Conservation (phyloP, 2,113 vertebrate species). For the Rhipidura dahli region DNA sequence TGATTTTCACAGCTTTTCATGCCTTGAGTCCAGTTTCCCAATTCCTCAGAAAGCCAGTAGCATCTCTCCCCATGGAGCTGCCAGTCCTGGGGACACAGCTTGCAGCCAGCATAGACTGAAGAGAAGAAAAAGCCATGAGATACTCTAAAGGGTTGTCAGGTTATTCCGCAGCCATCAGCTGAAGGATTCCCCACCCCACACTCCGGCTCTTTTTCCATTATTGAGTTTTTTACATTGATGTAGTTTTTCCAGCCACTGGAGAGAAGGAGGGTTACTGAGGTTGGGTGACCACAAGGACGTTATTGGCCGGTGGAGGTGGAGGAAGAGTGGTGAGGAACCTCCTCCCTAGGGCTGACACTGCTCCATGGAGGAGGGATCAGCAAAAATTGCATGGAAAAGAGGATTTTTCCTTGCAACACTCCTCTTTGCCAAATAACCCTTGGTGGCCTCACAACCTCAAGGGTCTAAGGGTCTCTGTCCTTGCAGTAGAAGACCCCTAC, state of each 20-base stretch:
- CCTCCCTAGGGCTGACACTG: neutral
- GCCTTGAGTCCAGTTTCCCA: neutral
- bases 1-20: neutral
- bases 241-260: neutral
- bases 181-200: neutral
- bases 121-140: neutral
- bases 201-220: fast-evolving
- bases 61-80: neutral
- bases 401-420: neutral
- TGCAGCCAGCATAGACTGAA: neutral
- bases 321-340: neutral
- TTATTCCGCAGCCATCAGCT: neutral
- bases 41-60: neutral
- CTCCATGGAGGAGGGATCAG: neutral
- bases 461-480: no score
- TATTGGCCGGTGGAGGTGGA: neutral
- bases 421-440: neutral
- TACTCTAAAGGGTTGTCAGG: fast-evolving
- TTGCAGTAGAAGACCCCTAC: neutral
- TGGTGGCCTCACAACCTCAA: neutral
- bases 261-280: neutral
- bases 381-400: neutral
- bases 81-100: neutral
- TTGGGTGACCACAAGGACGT: neutral
- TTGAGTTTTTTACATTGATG: neutral